These are phyloP conservation scores for Eulacestoma nigropectus DNA, from an alignment of 2,113 vertebrate species.

Conservation along the genomic window DNA sequence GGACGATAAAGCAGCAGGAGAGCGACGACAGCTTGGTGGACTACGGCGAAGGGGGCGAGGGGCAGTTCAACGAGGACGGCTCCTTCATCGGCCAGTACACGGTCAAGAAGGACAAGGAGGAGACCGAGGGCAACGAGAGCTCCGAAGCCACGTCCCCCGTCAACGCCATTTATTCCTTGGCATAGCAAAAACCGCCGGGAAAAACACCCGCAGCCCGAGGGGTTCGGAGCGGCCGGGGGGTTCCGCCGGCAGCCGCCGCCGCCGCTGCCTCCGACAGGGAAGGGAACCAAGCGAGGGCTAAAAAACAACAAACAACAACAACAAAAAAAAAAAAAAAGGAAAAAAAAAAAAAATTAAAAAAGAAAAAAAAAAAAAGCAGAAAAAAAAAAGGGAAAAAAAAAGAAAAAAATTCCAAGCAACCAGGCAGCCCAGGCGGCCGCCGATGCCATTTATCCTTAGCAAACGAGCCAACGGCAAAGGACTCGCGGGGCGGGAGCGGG, in stretches of 20 bases:
- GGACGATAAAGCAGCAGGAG: constrained; percentile 90
- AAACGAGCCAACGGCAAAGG: constrained; percentile 10
- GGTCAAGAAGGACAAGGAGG: constrained; percentile 98
- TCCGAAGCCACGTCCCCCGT: constrained; percentile 96
- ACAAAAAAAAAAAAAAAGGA: no score
- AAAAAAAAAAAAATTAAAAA: background rate
- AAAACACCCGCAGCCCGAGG: background rate
- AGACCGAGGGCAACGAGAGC: constrained; percentile 97
- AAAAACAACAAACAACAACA: no score
- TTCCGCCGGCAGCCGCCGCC: background rate
- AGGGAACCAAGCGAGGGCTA: background rate
- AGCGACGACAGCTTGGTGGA: constrained; percentile 97
- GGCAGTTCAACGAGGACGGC: constrained; percentile 97
- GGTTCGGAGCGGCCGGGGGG: background rate
- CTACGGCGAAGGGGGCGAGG: constrained; percentile 94
- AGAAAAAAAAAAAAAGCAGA: background rate
- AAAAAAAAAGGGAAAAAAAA: background rate
- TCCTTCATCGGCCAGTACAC: constrained; percentile 99
- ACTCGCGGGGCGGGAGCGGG: background rate
- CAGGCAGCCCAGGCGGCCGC: constrained; percentile 17
- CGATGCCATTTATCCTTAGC: constrained; percentile 48
- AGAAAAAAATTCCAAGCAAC: background rate
- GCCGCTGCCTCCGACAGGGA: background rate
- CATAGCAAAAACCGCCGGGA: constrained; percentile 56
- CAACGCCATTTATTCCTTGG: constrained; percentile 96